Conservation (phyloP, 2,888 invertebrate species). For the Leptinotarsa tumamoca region DNA sequence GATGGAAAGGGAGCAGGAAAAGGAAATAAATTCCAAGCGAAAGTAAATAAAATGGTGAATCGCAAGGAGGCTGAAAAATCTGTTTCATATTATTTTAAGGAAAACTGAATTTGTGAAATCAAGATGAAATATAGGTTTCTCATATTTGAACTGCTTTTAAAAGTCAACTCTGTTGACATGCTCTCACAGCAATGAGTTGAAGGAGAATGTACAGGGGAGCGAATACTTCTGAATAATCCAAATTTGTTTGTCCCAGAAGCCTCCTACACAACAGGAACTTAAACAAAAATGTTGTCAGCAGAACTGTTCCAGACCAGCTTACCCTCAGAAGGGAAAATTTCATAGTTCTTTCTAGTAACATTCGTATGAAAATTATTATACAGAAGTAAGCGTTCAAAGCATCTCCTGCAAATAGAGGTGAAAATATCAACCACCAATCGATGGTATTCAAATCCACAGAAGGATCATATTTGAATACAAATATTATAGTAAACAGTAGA, state of each 20-base stretch:
- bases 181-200: conserved; percentile 90
- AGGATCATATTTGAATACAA: conserved; percentile 84
- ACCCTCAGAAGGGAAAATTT: conserved; percentile 84
- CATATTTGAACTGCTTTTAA: not conserved
- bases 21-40: conserved; percentile 81
- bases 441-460: conserved; percentile 64
- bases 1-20: conserved; percentile 84
- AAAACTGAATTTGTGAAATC: not conserved
- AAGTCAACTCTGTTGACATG: conserved; percentile 78
- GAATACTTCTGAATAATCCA: conserved; percentile 93
- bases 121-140: not conserved
- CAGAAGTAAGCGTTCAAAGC: conserved; percentile 95
- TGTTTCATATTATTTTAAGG: conserved; percentile 71
- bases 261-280: conserved; percentile 92
- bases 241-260: conserved; percentile 81
- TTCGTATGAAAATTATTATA: conserved; percentile 93
- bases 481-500: conserved; percentile 84
- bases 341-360: conserved; percentile 80
- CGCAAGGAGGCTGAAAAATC: conserved; percentile 74
- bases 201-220: conserved; percentile 91
- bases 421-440: conserved; percentile 92
- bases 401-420: conserved; percentile 92
- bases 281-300: conserved; percentile 88
- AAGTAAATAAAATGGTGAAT: conserved; percentile 76
- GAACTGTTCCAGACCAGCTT: conserved; percentile 85